Evolutionary conservation across 2,113 vertebrate genomes (phyloP).

Genomic region (Uria aalge): DNA sequence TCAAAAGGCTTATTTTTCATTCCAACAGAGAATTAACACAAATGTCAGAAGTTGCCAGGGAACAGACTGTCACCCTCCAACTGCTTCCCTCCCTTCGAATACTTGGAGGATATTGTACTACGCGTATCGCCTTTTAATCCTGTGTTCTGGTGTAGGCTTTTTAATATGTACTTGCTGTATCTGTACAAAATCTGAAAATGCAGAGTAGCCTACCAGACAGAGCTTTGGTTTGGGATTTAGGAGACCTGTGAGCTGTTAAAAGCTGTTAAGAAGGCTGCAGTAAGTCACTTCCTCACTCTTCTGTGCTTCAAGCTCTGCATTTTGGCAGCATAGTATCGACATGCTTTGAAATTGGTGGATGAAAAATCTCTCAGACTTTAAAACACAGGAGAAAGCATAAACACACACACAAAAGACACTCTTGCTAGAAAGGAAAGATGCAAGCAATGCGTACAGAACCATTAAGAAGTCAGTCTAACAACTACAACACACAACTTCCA

Average conservation of each 20-base stretch:
- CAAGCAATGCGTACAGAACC: neutral
- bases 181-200: conserved; percentile 40
- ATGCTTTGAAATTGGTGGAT: neutral
- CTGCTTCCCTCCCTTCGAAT: conserved; percentile 41
- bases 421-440: neutral
- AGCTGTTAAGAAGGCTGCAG: conserved; percentile 22
- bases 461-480: neutral
- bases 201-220: conserved; percentile 37
- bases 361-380: conserved; percentile 22
- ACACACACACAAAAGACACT: neutral
- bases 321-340: neutral
- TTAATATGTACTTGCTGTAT: conserved; percentile 43
- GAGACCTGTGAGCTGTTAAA: conserved; percentile 12
- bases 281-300: conserved; percentile 18
- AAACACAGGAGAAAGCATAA: neutral
- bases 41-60: conserved; percentile 65
- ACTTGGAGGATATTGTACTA: conserved; percentile 48
- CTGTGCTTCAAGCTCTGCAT: neutral
- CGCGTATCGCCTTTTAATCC: conserved; percentile 27
- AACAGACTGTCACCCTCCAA: conserved; percentile 69
- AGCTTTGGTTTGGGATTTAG: conserved; percentile 36
- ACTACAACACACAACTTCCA: neutral
- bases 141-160: conserved; percentile 46
- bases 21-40: conserved; percentile 65
- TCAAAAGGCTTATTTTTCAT: conserved; percentile 63